These are phyloP conservation scores for Silvanus unidentatus DNA, from an alignment of 2,888 invertebrate genomes.

Conservation along the genomic window DNA sequence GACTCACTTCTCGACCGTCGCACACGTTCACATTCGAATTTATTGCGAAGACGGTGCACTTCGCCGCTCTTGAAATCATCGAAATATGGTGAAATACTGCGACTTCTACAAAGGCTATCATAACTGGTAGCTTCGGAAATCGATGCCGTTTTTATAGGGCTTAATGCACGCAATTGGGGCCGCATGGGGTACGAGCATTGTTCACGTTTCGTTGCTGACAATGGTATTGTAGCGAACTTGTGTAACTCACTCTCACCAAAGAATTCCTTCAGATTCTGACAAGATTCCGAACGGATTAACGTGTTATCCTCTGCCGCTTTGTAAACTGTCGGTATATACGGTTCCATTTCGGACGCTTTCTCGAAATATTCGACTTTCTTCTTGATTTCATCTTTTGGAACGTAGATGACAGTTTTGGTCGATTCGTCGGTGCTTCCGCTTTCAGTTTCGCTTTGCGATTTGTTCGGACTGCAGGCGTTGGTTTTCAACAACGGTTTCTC, in stretches of 20 bases:
- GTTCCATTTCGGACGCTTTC: slow-evolving; percentile 55
- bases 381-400: slow-evolving; percentile 58
- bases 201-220: slow-evolving; percentile 44
- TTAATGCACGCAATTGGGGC: slow-evolving; percentile 39
- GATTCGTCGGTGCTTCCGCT: slow-evolving; percentile 69
- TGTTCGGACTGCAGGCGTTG: slow-evolving; percentile 29
- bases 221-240: slow-evolving; percentile 54
- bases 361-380: slow-evolving; percentile 79
- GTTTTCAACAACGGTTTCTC: slow-evolving; percentile 38
- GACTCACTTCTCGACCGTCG: slow-evolving; percentile 73
- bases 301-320: slow-evolving; percentile 46
- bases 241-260: slow-evolving; percentile 67
- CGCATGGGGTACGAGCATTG: slow-evolving; percentile 48
- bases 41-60: slow-evolving; percentile 69
- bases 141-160: slow-evolving; percentile 39
- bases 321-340: slow-evolving; percentile 43
- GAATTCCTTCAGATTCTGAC: slow-evolving; percentile 72
- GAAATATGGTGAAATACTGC: slow-evolving; percentile 68
- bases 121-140: slow-evolving; percentile 53
- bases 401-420: slow-evolving; percentile 61
- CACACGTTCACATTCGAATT: slow-evolving; percentile 62
- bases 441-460: slow-evolving; percentile 60
- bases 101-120: slow-evolving; percentile 63
- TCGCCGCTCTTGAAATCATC: slow-evolving; percentile 66
- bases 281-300: slow-evolving; percentile 55